A percentile compares a stretch with the other conserved stretches of the same genome.
These are phyloP conservation scores for Callimorpha dominula DNA, from an alignment of 2,888 invertebrate species.

Conservation along the genomic window DNA sequence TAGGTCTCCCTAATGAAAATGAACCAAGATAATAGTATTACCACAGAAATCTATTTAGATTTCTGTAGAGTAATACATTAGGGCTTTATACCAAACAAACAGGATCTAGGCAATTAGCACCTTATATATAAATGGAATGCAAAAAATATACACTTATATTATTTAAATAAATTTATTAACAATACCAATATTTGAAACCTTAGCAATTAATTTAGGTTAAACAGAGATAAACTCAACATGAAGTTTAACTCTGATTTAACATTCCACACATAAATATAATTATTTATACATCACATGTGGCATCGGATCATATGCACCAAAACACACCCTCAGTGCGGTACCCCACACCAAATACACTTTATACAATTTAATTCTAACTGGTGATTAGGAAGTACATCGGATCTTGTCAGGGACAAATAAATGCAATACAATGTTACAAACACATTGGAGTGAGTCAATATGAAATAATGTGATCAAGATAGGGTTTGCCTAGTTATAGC, in stretches of 20 bases:
- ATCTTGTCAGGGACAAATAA: slow-evolving; percentile 35
- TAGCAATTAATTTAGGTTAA: slow-evolving; percentile 60
- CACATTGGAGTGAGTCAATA: background rate
- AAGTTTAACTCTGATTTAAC: slow-evolving; percentile 52
- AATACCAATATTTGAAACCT: slow-evolving; percentile 71
- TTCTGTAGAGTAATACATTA: no score
- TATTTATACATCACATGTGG: slow-evolving; percentile 47
- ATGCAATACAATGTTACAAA: slow-evolving; percentile 38
- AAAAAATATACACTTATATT: slow-evolving; percentile 16
- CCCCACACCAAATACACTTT: slow-evolving; percentile 35
- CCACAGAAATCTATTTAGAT: no score
- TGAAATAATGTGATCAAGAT: background rate
- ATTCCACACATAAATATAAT: slow-evolving; percentile 45
- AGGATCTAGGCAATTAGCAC: background rate
- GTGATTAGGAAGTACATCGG: slow-evolving; percentile 29
- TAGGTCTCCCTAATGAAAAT: no score
- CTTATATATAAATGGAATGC: background rate
- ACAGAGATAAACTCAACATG: slow-evolving; percentile 46
- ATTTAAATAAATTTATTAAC: slow-evolving; percentile 71
- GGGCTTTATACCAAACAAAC: background rate
- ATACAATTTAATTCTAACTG: slow-evolving; percentile 51
- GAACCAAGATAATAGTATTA: no score
- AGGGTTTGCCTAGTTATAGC: background rate
- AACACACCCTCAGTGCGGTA: background rate
- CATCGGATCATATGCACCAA: slow-evolving; percentile 1